These are phyloP conservation scores for Astyanax mexicanus DNA, from an alignment of 2,797 vertebrate species.

Conservation along the genomic window DNA sequence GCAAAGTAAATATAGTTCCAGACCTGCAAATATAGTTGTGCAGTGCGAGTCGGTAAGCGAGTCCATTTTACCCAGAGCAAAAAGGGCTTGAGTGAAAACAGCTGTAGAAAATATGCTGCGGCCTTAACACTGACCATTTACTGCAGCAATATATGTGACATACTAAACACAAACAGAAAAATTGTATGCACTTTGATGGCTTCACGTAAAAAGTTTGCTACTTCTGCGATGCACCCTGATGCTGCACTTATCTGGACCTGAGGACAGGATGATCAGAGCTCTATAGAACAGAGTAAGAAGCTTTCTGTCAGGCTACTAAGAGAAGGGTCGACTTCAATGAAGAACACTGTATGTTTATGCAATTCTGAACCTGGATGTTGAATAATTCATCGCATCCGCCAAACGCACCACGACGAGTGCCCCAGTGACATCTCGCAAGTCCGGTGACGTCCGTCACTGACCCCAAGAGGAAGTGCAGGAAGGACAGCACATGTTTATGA, in stretches of 20 bases:
- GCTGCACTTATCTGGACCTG: neutral
- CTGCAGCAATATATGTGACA: too few relatives aligned
- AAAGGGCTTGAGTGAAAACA: too few relatives aligned
- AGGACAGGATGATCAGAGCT: neutral
- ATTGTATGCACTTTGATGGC: too few relatives aligned
- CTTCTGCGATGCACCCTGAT: too few relatives aligned
- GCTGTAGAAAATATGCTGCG: too few relatives aligned
- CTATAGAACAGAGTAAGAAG: neutral
- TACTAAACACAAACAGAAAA: too few relatives aligned
- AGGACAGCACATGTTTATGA: conserved; percentile 12
- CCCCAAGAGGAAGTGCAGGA: conserved; percentile 3
- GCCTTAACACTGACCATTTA: too few relatives aligned
- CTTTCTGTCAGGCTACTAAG: neutral
- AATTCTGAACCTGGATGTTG: conserved; percentile 47
- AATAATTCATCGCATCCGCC: conserved; percentile 55
- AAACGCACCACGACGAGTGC: neutral
- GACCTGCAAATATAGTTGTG: too few relatives aligned
- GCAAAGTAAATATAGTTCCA: too few relatives aligned
- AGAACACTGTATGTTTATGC: conserved; percentile 2
- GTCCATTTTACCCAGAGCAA: too few relatives aligned
- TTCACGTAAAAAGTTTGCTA: too few relatives aligned
- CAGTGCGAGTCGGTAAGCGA: too few relatives aligned
- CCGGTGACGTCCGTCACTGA: conserved; percentile 26
- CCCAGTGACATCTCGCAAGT: neutral
- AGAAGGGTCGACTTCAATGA: neutral